Evolutionary conservation across 2,888 invertebrate species (phyloP).

Genomic region (Catocala fraxini): DNA sequence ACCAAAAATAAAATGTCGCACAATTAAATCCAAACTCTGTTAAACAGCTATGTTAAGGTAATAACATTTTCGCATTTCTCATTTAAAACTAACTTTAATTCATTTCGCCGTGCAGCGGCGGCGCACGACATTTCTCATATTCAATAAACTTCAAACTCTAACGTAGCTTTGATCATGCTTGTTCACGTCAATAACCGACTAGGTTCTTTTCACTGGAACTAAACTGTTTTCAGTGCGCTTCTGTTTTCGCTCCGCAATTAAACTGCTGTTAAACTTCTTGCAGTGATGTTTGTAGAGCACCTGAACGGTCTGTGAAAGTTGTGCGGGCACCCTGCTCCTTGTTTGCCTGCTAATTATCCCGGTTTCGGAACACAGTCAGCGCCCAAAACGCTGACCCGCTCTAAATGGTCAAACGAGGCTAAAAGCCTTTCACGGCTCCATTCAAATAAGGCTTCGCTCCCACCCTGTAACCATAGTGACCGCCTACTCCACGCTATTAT

Average conservation of each 20-base stretch:
- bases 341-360: conserved; percentile 87
- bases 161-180: conserved; percentile 63
- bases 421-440: conserved; percentile 76
- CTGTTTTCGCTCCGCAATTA: conserved; percentile 86
- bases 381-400: conserved; percentile 79
- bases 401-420: conserved; percentile 81
- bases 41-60: not conserved
- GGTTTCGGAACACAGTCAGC: conserved; percentile 73
- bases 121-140: conserved; percentile 61
- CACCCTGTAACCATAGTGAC: conserved; percentile 81
- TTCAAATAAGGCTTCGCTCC: conserved; percentile 74
- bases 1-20: no score
- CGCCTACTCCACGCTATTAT: conserved; percentile 77
- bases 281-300: conserved; percentile 84
- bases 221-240: conserved; percentile 83
- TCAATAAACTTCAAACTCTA: conserved; percentile 70
- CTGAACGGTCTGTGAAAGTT: conserved; percentile 83
- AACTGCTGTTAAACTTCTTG: conserved; percentile 87
- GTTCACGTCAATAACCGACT: conserved; percentile 70
- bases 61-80: conserved; percentile 24
- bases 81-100: conserved; percentile 52
- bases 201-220: conserved; percentile 82
- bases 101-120: conserved; percentile 45
- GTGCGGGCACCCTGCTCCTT: conserved; percentile 74
- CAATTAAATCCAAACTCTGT: no score